These are phyloP conservation scores for Etheostoma spectabile DNA, from an alignment of 2,113 vertebrate species.

Conservation along the genomic window DNA sequence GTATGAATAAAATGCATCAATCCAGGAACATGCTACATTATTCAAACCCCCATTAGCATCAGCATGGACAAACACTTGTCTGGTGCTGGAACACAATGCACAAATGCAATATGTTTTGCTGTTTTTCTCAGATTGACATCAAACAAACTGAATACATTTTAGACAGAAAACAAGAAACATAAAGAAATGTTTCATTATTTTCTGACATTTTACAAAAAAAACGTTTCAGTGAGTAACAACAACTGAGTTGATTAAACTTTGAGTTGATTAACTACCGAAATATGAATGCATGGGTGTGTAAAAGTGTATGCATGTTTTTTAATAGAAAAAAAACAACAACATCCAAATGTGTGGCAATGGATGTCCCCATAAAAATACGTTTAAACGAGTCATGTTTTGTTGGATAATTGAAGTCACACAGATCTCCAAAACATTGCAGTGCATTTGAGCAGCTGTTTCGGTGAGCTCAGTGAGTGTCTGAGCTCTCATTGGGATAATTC, in stretches of 20 bases:
- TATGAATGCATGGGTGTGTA: neutral
- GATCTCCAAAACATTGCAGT: neutral
- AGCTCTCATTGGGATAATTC: constrained; percentile 46
- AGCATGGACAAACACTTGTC: neutral
- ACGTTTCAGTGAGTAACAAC: too few species aligned
- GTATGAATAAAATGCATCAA: neutral
- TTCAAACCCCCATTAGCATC: constrained; percentile 19
- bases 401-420: neutral
- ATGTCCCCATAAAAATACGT: neutral
- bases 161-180: neutral
- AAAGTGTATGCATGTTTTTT: neutral
- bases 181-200: neutral
- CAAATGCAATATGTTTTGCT: neutral
- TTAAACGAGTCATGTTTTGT: neutral
- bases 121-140: neutral
- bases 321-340: neutral
- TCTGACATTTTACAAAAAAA: neutral
- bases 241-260: too few species aligned
- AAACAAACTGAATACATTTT: neutral
- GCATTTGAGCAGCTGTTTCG: constrained; percentile 32
- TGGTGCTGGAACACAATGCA: neutral
- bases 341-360: neutral
- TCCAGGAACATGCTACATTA: constrained; percentile 23
- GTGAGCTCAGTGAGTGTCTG: constrained; percentile 45
- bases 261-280: neutral